Base-by-base conservation (phyloP, 23 tunicate genomes). In the Styela plicata region DNA sequence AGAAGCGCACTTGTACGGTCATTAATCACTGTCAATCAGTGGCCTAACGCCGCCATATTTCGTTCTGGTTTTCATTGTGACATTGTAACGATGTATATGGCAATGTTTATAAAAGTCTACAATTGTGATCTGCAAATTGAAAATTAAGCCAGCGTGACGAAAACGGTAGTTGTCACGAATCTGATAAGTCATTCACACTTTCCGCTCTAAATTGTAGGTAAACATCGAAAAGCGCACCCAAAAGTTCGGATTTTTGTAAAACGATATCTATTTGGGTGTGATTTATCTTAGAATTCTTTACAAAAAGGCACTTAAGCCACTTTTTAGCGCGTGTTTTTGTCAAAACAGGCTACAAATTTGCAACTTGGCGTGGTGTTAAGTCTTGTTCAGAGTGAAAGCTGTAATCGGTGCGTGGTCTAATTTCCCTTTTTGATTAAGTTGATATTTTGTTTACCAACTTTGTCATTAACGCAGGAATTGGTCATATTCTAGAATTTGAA, bases 61-160 rank as follows among this genome's bases (percentile, higher is more conserved):
- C 57, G 57, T 44, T 44, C 57, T 44, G 57, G 57, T 44, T 44
- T 44, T 44, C 57, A 5, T 44, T 67, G 71, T 67, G 30, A 25
- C 71, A 18, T 67, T 67, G 71, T 25, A 67, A 67, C 71, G 22
- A 67, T 25, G 22, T 27, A 27, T 18, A 24, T 67, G 2, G 13
- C 30, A 67, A 67, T 25, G 2, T 67, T 67, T 67, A 67, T 25
- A 67, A 67, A 25, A 67, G 71, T 25, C 31, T 67, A 44, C 57
- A 44, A 44, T 44, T 44, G 7, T 13, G 57, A 44, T 44, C 57
- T 5, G 57, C 57, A 44, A 44, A 44, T 44, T 44, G 10, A 44
- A 44, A 44, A 44, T 44, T 44, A 44, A 44, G 57, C 10, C 13
- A 44, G 57, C 57, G 57, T 44, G 57, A 44, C 57, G 13, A 44